Evolutionary conservation across 1,140 invertebrate species (phyloP), one percentile per base, ranked within the genome.

Genomic region (Epicauta chinensis): DNA sequence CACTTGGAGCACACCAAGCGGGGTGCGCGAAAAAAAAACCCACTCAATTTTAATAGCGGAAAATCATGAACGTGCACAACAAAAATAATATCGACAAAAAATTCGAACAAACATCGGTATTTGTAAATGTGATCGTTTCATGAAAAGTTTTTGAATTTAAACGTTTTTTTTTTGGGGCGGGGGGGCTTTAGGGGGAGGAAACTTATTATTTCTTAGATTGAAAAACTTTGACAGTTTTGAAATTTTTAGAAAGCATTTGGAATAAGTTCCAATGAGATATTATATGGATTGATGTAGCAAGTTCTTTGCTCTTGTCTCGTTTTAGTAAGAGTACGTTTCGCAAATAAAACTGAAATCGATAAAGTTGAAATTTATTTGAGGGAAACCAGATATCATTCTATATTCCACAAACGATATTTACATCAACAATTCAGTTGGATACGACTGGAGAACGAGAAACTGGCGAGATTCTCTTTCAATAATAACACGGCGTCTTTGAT

Each of bases 181-280:
- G n/a, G n/a, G n/a, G n/a, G n/a, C n/a, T n/a, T n/a, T n/a, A n/a
- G n/a, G n/a, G n/a, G n/a, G n/a, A n/a, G n/a, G 45, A 51, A 23
- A 23, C 23, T 60, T 60, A 57, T 57, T 54, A 60, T 60, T 51
- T 57, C 55, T 40, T 51, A 54, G 58, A 60, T 60, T 60, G 58
- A 56, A 60, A 60, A 60, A 60, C 55, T 60, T 60, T 53, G 58
- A 54, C 55, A 54, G 49, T 60, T 51, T 50, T 34, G 49, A 38
- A 53, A 60, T 51, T 56, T 60, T 52, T 45, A 50, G 46, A 39
- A 53, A 43, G 48, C 51, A 51, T 58, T 51, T 12, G 29, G 37
- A 51, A 51, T 44, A 55, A 50, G 30, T 55, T 55, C 34, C 11
- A 23, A 17, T 41, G 36, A 50, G 47, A 39, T 45, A 55, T 55